Evolutionary conservation across 2,888 invertebrate species (phyloP).

Genomic region (Drosophila leonis): DNA sequence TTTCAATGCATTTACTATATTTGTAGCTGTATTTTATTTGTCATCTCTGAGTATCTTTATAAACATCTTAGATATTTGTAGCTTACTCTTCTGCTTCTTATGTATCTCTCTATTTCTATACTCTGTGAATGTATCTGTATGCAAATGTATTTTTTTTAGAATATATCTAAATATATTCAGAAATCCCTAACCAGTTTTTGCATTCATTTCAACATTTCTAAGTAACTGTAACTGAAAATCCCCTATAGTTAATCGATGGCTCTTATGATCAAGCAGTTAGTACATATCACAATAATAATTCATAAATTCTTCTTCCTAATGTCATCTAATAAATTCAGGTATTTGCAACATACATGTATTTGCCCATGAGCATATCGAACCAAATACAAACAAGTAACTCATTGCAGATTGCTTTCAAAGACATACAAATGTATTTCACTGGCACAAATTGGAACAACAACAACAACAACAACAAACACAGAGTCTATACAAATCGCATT

Average conservation of each 20-base stretch:
- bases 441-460: constrained; percentile 14
- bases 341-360: neutral
- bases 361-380: neutral
- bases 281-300: neutral
- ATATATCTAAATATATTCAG: neutral
- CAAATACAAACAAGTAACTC: neutral
- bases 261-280: neutral
- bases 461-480: constrained; percentile 2
- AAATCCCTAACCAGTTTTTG: neutral
- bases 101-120: too few species aligned
- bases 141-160: too few species aligned
- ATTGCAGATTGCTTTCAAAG: neutral
- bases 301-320: neutral
- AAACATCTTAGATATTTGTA: too few species aligned
- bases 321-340: neutral
- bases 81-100: too few species aligned
- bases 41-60: too few species aligned
- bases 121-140: too few species aligned
- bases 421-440: neutral
- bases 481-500: constrained; percentile 17
- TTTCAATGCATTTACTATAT: too few species aligned
- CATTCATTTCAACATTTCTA: neutral
- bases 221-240: neutral
- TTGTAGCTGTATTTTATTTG: too few species aligned
- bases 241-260: neutral